Percentiles rank a stretch among this genome's conserved stretches.
Conservation (phyloP, 2,888 invertebrate species). For the Eledona agricola region DNA sequence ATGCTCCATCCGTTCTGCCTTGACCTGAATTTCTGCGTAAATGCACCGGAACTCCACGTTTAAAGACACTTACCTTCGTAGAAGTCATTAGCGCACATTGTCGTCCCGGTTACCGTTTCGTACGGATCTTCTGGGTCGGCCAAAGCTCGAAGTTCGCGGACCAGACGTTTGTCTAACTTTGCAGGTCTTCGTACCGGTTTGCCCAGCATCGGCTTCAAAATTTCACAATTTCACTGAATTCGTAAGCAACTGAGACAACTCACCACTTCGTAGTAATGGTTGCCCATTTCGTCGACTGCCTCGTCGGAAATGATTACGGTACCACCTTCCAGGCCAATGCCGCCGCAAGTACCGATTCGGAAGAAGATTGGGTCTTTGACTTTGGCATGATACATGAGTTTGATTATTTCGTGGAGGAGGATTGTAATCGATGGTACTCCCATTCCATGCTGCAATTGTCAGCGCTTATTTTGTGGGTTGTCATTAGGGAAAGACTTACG, state of each 20-base stretch:
- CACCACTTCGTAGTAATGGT: slow-evolving; percentile 85
- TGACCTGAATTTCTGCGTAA: slow-evolving; percentile 71
- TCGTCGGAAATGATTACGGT: slow-evolving; percentile 94
- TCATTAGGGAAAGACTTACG: slow-evolving; percentile 67
- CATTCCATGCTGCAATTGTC: slow-evolving; percentile 88
- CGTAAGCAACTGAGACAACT: slow-evolving; percentile 50
- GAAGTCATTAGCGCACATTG: slow-evolving; percentile 97
- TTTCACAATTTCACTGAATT: slow-evolving; percentile 10
- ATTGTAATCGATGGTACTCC: slow-evolving; percentile 97
- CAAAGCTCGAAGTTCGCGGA: slow-evolving; percentile 79
- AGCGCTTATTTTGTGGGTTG: slow-evolving; percentile 2
- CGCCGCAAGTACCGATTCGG: slow-evolving; percentile 93
- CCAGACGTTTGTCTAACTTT: slow-evolving; percentile 82
- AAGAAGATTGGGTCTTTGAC: slow-evolving; percentile 90
- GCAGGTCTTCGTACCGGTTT: slow-evolving; percentile 83
- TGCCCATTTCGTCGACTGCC: slow-evolving; percentile 87
- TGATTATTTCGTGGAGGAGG: slow-evolving; percentile 94
- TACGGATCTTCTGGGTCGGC: slow-evolving; percentile 83
- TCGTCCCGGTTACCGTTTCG: slow-evolving; percentile 88
- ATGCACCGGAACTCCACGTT: slow-evolving; percentile 5
- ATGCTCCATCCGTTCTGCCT: slow-evolving; percentile 94
- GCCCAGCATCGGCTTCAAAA: slow-evolving; percentile 80
- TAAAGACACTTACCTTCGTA: slow-evolving; percentile 84
- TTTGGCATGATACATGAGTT: slow-evolving; percentile 93
- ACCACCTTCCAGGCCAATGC: slow-evolving; percentile 90